phyloP scores from a whole-genome alignment of 2,797 vertebrate genomes.

The Cygnus olor region DNA sequence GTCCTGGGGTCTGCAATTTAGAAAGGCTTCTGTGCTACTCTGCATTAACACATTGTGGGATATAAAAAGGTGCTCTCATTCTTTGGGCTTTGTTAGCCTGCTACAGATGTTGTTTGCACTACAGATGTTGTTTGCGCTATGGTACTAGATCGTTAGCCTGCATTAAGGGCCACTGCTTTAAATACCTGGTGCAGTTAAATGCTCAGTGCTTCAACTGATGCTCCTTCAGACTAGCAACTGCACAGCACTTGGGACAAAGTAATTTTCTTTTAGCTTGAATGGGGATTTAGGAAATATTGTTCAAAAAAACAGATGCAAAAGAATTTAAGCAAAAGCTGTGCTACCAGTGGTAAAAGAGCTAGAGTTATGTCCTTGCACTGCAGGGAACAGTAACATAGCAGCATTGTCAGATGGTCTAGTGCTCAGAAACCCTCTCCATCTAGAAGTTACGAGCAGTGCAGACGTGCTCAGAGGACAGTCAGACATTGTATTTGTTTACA shows the following conservation, averaged over 20 bases:
- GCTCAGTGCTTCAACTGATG: neutral
- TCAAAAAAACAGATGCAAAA: neutral
- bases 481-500: neutral
- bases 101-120: neutral
- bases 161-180: neutral
- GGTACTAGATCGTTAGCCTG: neutral
- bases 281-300: neutral
- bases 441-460: neutral
- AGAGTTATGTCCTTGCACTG: neutral
- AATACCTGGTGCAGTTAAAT: neutral
- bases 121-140: neutral
- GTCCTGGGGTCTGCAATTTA: neutral
- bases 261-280: neutral
- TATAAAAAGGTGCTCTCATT: neutral
- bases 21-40: neutral
- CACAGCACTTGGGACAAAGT: accelerated
- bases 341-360: neutral
- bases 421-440: accelerated
- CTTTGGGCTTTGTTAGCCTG: neutral
- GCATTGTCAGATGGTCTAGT: neutral
- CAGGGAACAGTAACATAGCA: neutral
- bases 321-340: neutral
- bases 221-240: neutral
- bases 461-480: neutral
- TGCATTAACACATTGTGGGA: neutral